phyloP scores from a whole-genome alignment of 2,888 invertebrate genomes.

The Suillia variegata region DNA sequence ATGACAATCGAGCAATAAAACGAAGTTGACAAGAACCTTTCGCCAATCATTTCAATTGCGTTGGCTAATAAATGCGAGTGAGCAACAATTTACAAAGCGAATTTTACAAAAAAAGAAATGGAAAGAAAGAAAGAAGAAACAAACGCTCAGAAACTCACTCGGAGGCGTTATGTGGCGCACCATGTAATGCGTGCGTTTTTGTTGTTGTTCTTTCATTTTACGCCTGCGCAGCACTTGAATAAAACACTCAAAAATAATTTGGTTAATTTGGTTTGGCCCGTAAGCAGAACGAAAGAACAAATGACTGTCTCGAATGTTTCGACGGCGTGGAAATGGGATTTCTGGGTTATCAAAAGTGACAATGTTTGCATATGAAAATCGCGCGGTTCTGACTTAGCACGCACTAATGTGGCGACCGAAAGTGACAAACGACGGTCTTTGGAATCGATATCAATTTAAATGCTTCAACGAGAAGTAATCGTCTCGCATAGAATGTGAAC shows the following conservation, averaged over 20 bases:
- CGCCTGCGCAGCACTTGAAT: too few species aligned
- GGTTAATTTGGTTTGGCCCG: too few species aligned
- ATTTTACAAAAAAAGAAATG: not conserved
- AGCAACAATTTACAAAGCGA: too few species aligned
- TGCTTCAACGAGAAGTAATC: slow-evolving; percentile 6
- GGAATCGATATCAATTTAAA: not conserved
- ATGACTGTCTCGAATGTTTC: not conserved
- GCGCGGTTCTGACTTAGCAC: not conserved
- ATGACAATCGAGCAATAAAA: not conserved
- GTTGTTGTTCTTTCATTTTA: too few species aligned
- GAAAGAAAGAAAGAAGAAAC: too few species aligned
- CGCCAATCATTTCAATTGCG: not conserved
- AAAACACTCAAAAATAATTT: too few species aligned
- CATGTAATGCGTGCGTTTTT: too few species aligned
- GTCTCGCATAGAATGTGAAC: too few species aligned
- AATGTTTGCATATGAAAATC: slow-evolving; percentile 41
- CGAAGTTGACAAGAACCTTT: not conserved
- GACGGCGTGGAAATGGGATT: slow-evolving; percentile 38
- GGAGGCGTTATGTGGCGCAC: too few species aligned
- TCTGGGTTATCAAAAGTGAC: slow-evolving; percentile 45
- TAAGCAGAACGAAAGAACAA: too few species aligned
- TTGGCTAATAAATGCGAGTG: not conserved
- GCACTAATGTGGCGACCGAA: not conserved
- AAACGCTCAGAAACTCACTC: too few species aligned
- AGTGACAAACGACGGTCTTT: not conserved